phyloP scores from a whole-genome alignment of 2,888 invertebrate genomes.

The Leptinotarsa tumamoca region DNA sequence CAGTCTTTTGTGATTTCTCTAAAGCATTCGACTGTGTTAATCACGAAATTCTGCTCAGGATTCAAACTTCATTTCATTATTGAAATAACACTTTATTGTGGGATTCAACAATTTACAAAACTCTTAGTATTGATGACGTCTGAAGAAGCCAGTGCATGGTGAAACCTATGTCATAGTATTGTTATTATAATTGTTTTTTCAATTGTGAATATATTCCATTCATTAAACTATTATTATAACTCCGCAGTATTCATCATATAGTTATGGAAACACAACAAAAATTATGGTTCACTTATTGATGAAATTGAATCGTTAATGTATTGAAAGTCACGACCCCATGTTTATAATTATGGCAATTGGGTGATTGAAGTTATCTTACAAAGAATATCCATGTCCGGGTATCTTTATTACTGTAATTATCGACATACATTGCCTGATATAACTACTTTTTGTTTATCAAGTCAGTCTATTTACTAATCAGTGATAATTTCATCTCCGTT shows the following conservation, averaged over 20 bases:
- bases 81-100: too few relatives aligned
- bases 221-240: background rate
- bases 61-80: too few relatives aligned
- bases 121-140: too few relatives aligned
- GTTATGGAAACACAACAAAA: background rate
- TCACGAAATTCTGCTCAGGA: too few relatives aligned
- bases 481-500: too few relatives aligned
- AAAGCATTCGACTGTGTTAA: too few relatives aligned
- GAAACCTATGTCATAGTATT: too few relatives aligned
- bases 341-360: background rate
- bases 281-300: background rate
- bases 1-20: too few relatives aligned
- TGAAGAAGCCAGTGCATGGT: too few relatives aligned
- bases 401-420: slow-evolving; percentile 4
- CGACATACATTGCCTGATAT: background rate
- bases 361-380: slow-evolving; percentile 1
- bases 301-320: slow-evolving; percentile 6
- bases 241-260: background rate
- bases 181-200: too few relatives aligned
- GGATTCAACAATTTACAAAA: too few relatives aligned
- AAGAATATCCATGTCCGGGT: background rate
- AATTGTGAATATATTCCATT: background rate
- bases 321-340: background rate
- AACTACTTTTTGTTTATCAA: background rate
- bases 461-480: background rate